These are phyloP conservation scores for Atta texana DNA, from an alignment of 1,140 invertebrate genomes.

Conservation along the genomic window DNA sequence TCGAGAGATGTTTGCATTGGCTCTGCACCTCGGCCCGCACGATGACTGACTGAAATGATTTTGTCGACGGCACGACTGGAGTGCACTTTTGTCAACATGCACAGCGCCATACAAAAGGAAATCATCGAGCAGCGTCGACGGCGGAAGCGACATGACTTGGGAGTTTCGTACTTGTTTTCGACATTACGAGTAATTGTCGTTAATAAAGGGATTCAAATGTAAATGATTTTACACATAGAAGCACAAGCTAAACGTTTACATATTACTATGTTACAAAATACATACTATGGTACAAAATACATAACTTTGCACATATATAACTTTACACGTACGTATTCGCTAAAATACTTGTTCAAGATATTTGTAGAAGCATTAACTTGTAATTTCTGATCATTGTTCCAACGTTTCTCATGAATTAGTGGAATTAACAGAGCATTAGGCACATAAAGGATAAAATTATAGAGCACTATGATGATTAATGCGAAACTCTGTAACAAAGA, in stretches of 20 bases:
- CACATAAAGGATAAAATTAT: constrained; percentile 33
- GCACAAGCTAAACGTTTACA: background rate
- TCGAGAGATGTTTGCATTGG: constrained; percentile 68
- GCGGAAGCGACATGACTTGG: constrained; percentile 47
- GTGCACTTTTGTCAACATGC: constrained; percentile 60
- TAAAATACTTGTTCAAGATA: background rate
- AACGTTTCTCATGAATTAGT: constrained; percentile 22
- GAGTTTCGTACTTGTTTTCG: constrained; percentile 29
- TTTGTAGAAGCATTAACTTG: constrained; percentile 14
- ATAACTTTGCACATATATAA: background rate
- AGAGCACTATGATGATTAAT: constrained; percentile 45
- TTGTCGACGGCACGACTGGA: constrained; percentile 49
- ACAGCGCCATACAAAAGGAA: constrained; percentile 23
- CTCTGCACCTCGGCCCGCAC: constrained; percentile 60
- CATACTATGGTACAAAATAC: too few species aligned
- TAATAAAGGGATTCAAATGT: constrained; percentile 10
- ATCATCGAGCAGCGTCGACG: background rate
- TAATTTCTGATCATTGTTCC: constrained; percentile 27
- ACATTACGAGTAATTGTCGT: constrained; percentile 31
- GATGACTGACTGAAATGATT: constrained; percentile 74
- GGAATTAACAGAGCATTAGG: constrained; percentile 14
- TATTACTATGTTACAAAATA: too few species aligned
- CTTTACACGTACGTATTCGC: background rate
- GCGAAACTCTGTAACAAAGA: constrained; percentile 40
- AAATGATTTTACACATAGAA: background rate